phyloP scores from a whole-genome alignment of 2,113 vertebrate genomes.

The Menidia beryllina region DNA sequence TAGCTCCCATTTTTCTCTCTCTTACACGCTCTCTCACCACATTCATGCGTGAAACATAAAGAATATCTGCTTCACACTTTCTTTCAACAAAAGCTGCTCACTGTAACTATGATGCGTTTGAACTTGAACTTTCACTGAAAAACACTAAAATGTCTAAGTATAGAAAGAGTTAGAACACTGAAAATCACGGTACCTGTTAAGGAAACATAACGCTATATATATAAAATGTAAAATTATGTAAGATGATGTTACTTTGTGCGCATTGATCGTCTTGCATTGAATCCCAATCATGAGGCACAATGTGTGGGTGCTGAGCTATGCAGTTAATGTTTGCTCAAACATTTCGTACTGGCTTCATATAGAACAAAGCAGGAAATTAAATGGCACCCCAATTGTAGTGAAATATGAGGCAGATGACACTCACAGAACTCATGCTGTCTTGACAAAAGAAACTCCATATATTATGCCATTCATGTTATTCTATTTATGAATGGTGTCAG shows the following conservation, averaged over 20 bases:
- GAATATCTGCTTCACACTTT: background rate
- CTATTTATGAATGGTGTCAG: too few species aligned
- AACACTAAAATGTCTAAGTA: background rate
- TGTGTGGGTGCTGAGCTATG: background rate
- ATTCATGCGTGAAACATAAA: background rate
- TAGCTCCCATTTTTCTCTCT: slow-evolving; percentile 1
- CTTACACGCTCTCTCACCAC: background rate
- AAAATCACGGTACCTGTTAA: background rate
- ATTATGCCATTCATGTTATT: background rate
- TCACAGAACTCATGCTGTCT: background rate
- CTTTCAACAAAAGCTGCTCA: slow-evolving; percentile 1
- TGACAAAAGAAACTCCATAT: background rate
- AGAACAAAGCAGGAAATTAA: background rate
- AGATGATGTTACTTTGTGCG: too few species aligned
- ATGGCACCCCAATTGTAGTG: too few species aligned
- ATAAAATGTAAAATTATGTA: too few species aligned
- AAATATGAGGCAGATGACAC: background rate
- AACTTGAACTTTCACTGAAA: background rate
- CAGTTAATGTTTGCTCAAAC: background rate
- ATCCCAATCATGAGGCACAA: background rate
- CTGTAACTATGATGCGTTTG: background rate
- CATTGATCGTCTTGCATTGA: too few species aligned
- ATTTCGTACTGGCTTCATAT: slow-evolving; percentile 5
- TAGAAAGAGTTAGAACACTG: background rate
- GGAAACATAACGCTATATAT: background rate